Evolutionary conservation across 2,113 vertebrate species (phyloP).

Genomic region (Parus major): DNA sequence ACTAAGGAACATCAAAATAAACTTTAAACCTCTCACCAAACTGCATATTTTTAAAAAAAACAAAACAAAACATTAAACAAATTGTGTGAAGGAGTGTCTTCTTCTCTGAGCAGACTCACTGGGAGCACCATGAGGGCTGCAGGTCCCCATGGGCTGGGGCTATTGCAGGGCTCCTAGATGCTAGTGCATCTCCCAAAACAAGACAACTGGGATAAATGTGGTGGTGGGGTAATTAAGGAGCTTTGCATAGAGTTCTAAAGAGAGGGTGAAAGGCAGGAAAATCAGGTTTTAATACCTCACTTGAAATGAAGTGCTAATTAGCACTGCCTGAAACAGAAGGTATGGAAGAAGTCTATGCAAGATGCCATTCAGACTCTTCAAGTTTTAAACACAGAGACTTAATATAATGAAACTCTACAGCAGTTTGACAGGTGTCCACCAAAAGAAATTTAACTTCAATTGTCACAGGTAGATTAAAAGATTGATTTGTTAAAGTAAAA

Average conservation of each 20-base stretch:
- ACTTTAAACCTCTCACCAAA: not conserved
- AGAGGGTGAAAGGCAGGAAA: not conserved
- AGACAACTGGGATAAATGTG: not conserved
- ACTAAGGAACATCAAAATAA: not conserved
- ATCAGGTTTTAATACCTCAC: not conserved
- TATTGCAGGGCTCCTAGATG: not conserved
- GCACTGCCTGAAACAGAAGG: not conserved
- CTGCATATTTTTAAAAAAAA: not conserved
- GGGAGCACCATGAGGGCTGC: not conserved
- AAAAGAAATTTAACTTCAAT: not conserved
- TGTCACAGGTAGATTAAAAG: not conserved
- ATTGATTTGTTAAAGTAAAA: not conserved
- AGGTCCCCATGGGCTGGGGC: not conserved
- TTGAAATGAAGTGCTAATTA: not conserved
- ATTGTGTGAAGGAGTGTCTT: not conserved
- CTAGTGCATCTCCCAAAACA: not conserved
- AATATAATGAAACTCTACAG: not conserved
- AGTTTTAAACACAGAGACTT: not conserved
- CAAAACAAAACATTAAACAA: not conserved
- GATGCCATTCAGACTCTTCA: not conserved
- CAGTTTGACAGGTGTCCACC: not conserved
- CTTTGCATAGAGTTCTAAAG: not conserved
- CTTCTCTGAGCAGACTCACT: not conserved
- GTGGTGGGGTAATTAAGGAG: not conserved
- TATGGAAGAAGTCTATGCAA: not conserved